Percentiles rank a stretch among this genome's conserved stretches.
phyloP scores from a whole-genome alignment of 2,888 invertebrate species.

The Melanargia galathea region DNA sequence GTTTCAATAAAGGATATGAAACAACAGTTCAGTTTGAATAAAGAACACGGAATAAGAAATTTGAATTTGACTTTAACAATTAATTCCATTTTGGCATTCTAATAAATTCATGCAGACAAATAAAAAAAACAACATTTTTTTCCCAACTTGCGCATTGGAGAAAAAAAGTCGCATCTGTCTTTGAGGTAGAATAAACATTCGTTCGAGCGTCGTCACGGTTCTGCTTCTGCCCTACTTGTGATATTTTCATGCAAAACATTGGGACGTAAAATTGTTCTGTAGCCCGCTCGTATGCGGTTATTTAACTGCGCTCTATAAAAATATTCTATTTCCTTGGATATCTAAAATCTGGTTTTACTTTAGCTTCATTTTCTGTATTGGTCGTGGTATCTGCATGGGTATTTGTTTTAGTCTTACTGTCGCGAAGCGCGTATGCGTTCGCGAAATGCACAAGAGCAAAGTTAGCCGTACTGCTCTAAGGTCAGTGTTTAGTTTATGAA shows the following conservation, averaged over 20 bases:
- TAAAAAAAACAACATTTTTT: slow-evolving; percentile 1
- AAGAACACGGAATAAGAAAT: too few relatives aligned
- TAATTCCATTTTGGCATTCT: not conserved
- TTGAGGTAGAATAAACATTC: slow-evolving; percentile 39
- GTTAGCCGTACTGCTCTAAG: too few relatives aligned
- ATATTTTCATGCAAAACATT: slow-evolving; percentile 41
- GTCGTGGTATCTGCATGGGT: not conserved
- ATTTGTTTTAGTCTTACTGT: not conserved
- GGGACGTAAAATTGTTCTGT: slow-evolving; percentile 26
- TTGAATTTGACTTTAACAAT: too few relatives aligned
- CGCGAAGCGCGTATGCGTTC: too few relatives aligned
- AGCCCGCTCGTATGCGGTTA: slow-evolving; percentile 19
- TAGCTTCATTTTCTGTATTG: slow-evolving; percentile 16
- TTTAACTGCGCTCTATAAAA: slow-evolving; percentile 24
- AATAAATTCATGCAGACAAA: not conserved
- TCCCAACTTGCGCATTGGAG: not conserved
- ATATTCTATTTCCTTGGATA: slow-evolving; percentile 22
- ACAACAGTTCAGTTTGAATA: too few relatives aligned
- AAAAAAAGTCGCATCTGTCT: slow-evolving; percentile 17
- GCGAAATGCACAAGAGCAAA: too few relatives aligned
- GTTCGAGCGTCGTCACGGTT: slow-evolving; percentile 33
- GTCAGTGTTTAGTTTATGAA: too few relatives aligned
- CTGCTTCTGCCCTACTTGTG: slow-evolving; percentile 38
- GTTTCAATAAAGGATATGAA: too few relatives aligned
- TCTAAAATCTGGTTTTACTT: slow-evolving; percentile 18